Conservation (phyloP, 2,113 vertebrate genomes). For the Petrocephalus microphthalmus region DNA sequence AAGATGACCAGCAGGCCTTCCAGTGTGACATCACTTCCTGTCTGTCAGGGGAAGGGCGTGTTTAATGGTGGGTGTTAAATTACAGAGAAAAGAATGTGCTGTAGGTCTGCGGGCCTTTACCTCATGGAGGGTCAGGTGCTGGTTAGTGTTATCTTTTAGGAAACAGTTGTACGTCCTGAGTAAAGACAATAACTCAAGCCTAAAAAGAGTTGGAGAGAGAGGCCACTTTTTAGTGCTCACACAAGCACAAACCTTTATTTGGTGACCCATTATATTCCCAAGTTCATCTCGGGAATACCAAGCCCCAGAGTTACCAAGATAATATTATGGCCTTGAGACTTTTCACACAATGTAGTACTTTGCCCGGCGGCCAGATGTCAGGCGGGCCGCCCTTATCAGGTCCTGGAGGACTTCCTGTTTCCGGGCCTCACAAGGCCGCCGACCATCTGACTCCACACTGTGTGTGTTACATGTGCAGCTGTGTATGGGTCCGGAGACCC, state of each 20-base stretch:
- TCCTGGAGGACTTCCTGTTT: neutral
- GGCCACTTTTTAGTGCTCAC: neutral
- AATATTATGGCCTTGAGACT: neutral
- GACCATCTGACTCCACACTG: neutral
- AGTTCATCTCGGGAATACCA: neutral
- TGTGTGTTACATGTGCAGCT: neutral
- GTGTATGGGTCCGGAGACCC: neutral
- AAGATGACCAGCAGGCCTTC: constrained; percentile 80
- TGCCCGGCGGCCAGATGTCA: neutral
- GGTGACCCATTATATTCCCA: neutral
- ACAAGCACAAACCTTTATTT: neutral
- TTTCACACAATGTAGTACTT: neutral
- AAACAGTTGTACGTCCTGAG: constrained; percentile 67
- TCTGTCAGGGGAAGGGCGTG: constrained; percentile 35
- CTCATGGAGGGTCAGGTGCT: constrained; percentile 50
- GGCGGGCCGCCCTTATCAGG: neutral
- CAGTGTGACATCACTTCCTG: constrained; percentile 57
- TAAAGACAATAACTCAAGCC: constrained; percentile 56
- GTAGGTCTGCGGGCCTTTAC: constrained; percentile 19
- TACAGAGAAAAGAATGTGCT: neutral
- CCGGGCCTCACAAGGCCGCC: neutral
- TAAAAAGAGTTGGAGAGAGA: constrained; percentile 33
- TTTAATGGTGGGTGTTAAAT: neutral
- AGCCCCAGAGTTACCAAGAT: neutral
- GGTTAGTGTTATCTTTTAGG: constrained; percentile 60